Evolutionary conservation across 2,888 invertebrate genomes (phyloP).

Genomic region (Dryococelus australis): DNA sequence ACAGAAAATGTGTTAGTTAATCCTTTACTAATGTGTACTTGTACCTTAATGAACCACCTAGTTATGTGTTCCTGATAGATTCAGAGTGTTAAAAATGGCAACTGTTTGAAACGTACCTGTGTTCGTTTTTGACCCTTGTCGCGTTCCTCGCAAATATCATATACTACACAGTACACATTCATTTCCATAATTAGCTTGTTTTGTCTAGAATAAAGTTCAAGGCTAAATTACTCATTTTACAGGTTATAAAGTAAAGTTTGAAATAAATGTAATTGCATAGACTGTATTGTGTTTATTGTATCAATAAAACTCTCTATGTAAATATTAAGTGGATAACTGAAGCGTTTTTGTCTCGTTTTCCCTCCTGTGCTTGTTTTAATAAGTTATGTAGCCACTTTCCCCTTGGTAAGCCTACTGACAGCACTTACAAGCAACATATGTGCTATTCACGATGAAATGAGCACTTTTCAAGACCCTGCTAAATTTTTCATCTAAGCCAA

Average conservation of each 20-base stretch:
- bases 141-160: background rate
- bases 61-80: background rate
- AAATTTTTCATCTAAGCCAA: no score
- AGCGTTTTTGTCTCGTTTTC: background rate
- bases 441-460: no score
- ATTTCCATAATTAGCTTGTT: background rate
- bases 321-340: background rate
- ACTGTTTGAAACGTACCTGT: background rate
- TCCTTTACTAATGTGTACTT: background rate
- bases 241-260: background rate
- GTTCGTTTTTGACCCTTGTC: background rate
- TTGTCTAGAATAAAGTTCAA: background rate
- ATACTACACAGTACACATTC: background rate
- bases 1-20: background rate
- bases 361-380: background rate
- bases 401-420: no score
- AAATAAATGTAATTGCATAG: background rate
- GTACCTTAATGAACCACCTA: background rate
- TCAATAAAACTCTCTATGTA: slow-evolving; percentile 9
- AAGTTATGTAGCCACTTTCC: no score
- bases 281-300: slow-evolving; percentile 10
- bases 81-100: background rate
- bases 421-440: no score
- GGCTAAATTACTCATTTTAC: background rate
- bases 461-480: no score